These are phyloP conservation scores for Ataeniobius toweri DNA, from an alignment of 2,797 vertebrate genomes.

Conservation along the genomic window DNA sequence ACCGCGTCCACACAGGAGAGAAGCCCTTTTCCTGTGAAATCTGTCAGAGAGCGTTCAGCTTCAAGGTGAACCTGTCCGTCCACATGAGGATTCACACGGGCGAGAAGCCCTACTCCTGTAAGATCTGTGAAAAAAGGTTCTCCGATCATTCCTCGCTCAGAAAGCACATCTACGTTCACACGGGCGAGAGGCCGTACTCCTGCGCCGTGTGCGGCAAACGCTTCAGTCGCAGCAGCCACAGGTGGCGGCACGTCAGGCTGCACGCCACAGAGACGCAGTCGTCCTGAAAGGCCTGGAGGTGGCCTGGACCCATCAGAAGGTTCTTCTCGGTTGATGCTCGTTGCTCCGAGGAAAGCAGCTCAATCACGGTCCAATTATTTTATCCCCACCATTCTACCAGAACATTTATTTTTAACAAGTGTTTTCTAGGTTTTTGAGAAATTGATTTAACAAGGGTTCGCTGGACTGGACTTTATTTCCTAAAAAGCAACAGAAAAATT, in stretches of 20 bases:
- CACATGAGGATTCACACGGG: neutral
- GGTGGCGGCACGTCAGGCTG: neutral
- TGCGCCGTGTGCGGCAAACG: slow-evolving; percentile 1
- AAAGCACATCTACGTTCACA: neutral
- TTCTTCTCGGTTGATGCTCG: too few relatives aligned
- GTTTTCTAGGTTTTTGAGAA: too few relatives aligned
- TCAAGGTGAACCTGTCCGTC: neutral
- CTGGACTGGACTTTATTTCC: too few relatives aligned
- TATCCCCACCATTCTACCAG: too few relatives aligned
- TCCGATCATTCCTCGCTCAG: neutral
- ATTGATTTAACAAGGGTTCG: too few relatives aligned
- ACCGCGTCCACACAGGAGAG: slow-evolving; percentile 92
- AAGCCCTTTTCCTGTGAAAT: slow-evolving; percentile 84
- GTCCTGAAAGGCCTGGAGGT: neutral
- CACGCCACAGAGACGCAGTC: neutral
- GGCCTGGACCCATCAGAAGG: neutral
- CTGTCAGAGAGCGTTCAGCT: neutral
- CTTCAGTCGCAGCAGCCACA: neutral
- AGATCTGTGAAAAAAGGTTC: neutral
- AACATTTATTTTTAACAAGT: too few relatives aligned
- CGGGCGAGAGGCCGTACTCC: slow-evolving; percentile 11
- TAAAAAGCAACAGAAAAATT: too few relatives aligned
- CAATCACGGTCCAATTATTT: too few relatives aligned
- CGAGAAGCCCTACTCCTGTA: neutral
- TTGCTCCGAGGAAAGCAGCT: too few relatives aligned